Percentiles rank a stretch among this genome's conserved stretches.
phyloP scores from a whole-genome alignment of 2,113 vertebrate species.

The Pomatorhinus ruficollis region DNA sequence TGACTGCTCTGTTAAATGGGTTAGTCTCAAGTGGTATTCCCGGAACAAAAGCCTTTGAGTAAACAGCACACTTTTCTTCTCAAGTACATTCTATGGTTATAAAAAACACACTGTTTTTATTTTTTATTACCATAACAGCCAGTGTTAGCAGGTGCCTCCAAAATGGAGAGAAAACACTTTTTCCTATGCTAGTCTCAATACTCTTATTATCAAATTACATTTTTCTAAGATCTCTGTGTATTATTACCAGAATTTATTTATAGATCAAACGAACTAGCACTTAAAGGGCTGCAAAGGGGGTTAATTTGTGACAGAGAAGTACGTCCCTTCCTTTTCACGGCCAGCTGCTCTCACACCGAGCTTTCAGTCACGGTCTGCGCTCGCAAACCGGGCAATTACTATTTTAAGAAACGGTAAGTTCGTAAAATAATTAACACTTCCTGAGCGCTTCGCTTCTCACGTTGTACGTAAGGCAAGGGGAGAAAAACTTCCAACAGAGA shows the following conservation, averaged over 20 bases:
- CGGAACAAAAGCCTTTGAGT: neutral
- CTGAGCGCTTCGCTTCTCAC: neutral
- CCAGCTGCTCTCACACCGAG: neutral
- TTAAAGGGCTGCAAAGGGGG: neutral
- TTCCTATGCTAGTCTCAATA: neutral
- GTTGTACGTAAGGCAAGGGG: rapidly evolving
- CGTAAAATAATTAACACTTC: neutral
- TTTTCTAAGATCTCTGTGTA: neutral
- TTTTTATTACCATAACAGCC: neutral
- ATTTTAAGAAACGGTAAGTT: neutral
- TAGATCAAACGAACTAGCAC: neutral
- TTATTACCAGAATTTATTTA: neutral
- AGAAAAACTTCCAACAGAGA: no score
- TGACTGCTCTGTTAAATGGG: neutral
- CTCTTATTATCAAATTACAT: rapidly evolving
- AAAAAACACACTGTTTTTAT: neutral
- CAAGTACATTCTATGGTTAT: neutral
- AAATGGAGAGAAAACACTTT: neutral
- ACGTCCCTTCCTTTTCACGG: neutral
- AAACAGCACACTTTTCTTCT: neutral
- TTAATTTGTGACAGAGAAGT: rapidly evolving
- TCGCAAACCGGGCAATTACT: neutral
- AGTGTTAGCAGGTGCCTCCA: neutral
- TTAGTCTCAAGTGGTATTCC: neutral
- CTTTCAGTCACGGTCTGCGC: neutral